Evolutionary conservation across 2,888 invertebrate species (phyloP).

Genomic region (Pantelozetes paolii): DNA sequence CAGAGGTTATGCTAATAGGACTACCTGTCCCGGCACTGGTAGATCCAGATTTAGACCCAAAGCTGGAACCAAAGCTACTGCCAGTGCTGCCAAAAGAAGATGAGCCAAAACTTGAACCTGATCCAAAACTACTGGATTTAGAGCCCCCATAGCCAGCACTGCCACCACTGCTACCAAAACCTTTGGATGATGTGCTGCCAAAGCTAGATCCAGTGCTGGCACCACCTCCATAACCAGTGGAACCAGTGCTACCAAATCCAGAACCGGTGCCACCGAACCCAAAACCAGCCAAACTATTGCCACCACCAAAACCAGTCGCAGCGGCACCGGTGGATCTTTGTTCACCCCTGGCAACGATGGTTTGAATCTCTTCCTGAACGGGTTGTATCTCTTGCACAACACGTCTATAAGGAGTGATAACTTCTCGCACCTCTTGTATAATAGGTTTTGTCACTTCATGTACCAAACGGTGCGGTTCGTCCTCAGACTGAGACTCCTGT

Average conservation of each 20-base stretch:
- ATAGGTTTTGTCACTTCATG: conserved; percentile 26
- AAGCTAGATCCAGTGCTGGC: not conserved
- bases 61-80: not conserved
- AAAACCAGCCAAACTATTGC: no score
- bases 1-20: not conserved
- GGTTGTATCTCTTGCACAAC: conserved; percentile 14
- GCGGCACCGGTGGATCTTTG: not conserved
- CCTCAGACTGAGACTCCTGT: conserved; percentile 7
- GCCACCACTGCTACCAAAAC: not conserved
- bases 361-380: conserved; percentile 6
- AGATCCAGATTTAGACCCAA: not conserved
- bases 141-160: not conserved
- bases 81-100: not conserved
- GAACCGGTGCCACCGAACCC: not conserved
- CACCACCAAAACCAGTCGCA: not conserved
- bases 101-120: not conserved
- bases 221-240: not conserved
- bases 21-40: not conserved
- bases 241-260: not conserved
- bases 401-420: conserved; percentile 19
- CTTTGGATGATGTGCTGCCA: not conserved
- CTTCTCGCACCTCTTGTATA: conserved; percentile 22
- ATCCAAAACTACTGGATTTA: not conserved
- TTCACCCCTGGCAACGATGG: conserved; percentile 24
- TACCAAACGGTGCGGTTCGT: conserved; percentile 20